Evolutionary conservation across 1,140 invertebrate species (phyloP).

Genomic region (Calliphora vicina): DNA sequence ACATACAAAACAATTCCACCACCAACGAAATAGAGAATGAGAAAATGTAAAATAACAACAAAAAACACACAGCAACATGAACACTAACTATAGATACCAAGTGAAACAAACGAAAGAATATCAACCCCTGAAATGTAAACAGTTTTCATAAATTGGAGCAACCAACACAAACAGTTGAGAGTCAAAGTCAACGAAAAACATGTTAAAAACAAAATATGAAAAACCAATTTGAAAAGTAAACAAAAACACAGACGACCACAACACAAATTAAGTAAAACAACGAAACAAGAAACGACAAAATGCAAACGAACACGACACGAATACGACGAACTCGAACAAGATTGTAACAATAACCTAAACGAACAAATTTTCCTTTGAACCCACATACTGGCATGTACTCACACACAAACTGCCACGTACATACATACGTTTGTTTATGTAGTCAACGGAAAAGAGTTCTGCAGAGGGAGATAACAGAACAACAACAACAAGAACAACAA

Average conservation of each 20-base stretch:
- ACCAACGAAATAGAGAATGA: neutral
- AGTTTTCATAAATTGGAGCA: neutral
- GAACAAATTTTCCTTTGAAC: neutral
- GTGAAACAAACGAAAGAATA: neutral
- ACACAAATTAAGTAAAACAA: no score
- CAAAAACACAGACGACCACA: neutral
- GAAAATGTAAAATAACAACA: neutral
- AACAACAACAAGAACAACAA: no score
- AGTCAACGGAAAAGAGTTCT: no score
- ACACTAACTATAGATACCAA: no score
- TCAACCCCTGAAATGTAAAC: constrained; percentile 7
- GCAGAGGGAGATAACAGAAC: no score
- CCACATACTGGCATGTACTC: neutral
- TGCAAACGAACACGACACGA: neutral
- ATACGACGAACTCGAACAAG: constrained; percentile 2
- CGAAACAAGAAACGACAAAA: neutral
- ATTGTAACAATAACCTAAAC: neutral
- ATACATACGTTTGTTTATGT: neutral
- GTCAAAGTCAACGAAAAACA: constrained; percentile 10
- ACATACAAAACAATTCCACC: neutral
- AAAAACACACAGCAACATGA: neutral
- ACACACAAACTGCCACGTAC: neutral
- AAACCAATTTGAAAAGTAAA: neutral
- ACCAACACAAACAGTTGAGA: neutral
- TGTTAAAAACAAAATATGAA: neutral